These are phyloP conservation scores for Synanthedon andrenaeformis DNA, from an alignment of 2,888 invertebrate species.

Conservation along the genomic window DNA sequence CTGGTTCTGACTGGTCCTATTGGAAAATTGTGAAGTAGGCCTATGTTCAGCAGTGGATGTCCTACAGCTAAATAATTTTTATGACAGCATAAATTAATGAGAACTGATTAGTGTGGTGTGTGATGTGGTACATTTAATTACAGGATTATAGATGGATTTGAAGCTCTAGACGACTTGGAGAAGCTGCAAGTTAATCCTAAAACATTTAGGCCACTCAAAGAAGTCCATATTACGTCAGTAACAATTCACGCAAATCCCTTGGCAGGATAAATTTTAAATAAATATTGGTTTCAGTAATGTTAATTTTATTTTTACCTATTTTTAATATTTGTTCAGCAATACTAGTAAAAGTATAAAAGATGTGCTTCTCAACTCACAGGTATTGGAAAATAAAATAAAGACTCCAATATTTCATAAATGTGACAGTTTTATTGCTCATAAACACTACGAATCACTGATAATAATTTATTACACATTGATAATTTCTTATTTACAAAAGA, in stretches of 20 bases:
- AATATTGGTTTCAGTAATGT: not conserved
- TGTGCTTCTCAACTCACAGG: too few species aligned
- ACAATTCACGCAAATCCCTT: slow-evolving; percentile 99
- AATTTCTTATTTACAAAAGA: not conserved
- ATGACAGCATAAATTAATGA: too few species aligned
- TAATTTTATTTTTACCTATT: not conserved
- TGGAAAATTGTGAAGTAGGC: too few species aligned
- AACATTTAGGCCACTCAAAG: slow-evolving; percentile 87
- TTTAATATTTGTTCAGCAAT: not conserved
- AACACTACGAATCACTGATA: not conserved
- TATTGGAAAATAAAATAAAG: too few species aligned
- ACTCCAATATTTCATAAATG: not conserved
- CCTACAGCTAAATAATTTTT: too few species aligned
- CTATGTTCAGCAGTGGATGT: too few species aligned
- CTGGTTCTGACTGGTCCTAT: too few species aligned
- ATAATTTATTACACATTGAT: not conserved
- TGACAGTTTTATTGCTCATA: not conserved
- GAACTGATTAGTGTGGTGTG: too few species aligned
- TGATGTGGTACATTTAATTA: slow-evolving; percentile 26
- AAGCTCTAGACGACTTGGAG: slow-evolving; percentile 95
- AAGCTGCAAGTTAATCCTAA: slow-evolving; percentile 95
- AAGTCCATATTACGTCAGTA: slow-evolving; percentile 87
- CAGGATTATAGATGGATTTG: slow-evolving; percentile 97
- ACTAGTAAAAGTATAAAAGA: not conserved
- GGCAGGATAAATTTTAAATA: slow-evolving; percentile 72